Percentiles rank a stretch among this genome's conserved stretches.
phyloP scores from a whole-genome alignment of 1,140 invertebrate genomes.

The Oedothorax gibbosus region DNA sequence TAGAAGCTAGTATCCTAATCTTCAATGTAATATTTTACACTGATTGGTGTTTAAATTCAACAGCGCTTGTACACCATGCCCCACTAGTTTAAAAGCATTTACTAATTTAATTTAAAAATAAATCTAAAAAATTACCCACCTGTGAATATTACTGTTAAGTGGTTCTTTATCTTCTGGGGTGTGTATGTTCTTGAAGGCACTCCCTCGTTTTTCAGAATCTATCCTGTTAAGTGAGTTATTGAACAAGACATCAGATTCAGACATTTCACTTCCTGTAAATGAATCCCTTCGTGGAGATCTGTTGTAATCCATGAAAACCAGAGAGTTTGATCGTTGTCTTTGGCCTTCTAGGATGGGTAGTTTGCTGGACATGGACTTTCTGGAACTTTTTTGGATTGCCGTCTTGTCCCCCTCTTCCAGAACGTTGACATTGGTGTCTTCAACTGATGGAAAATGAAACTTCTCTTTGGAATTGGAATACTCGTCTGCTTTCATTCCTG shows the following conservation, averaged over 20 bases:
- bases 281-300: constrained; percentile 30
- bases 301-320: constrained; percentile 30
- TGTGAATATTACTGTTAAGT: neutral
- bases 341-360: constrained; percentile 18
- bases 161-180: neutral
- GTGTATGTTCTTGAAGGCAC: neutral
- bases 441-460: neutral
- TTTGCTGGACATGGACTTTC: constrained; percentile 15
- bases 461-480: neutral
- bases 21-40: too few species aligned
- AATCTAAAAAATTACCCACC: neutral
- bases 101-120: too few species aligned
- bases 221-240: neutral
- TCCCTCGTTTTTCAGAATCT: neutral
- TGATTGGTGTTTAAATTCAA: too few species aligned
- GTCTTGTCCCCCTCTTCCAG: neutral
- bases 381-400: neutral
- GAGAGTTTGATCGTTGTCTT: constrained; percentile 23
- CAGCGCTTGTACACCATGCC: too few species aligned
- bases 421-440: neutral
- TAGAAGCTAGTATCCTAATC: too few species aligned
- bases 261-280: constrained; percentile 14
- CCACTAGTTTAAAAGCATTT: too few species aligned
- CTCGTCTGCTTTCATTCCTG: constrained; percentile 26
- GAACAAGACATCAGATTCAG: neutral